Evolutionary conservation across 64 coral and sea anemone genomes (phyloP).

Genomic region (Actinia tenebrosa): DNA sequence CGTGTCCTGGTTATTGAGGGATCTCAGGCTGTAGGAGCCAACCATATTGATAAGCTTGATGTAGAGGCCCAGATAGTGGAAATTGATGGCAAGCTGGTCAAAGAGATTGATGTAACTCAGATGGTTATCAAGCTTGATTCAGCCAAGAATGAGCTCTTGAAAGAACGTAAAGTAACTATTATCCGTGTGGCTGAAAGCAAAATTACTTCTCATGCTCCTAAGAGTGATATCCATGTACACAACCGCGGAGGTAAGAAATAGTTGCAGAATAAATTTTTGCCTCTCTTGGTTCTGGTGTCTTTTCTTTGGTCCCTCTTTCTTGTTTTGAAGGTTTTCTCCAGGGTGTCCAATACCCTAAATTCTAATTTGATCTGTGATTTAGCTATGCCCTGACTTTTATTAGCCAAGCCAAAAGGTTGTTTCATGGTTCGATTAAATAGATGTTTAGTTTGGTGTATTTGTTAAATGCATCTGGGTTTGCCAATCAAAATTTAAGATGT

Average conservation of each 20-base stretch:
- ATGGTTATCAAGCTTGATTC: slow-evolving; percentile 37
- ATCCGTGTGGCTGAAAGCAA: slow-evolving; percentile 21
- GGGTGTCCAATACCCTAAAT: too few species aligned
- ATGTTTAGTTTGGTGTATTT: too few species aligned
- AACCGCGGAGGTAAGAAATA: slow-evolving; percentile 4
- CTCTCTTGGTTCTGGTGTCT: too few species aligned
- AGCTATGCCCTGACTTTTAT: too few species aligned
- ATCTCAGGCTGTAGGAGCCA: background rate
- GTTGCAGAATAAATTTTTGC: background rate
- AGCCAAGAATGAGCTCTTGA: slow-evolving; percentile 32
- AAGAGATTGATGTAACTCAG: slow-evolving; percentile 32
- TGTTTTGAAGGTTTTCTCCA: too few species aligned
- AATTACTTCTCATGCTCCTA: background rate
- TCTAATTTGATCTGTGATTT: too few species aligned
- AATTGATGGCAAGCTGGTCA: slow-evolving; percentile 19
- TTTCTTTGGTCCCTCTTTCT: too few species aligned
- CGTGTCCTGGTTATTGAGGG: slow-evolving; percentile 30
- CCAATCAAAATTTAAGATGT: too few species aligned
- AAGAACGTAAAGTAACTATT: slow-evolving; percentile 17
- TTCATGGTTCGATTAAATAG: too few species aligned
- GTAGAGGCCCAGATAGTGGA: slow-evolving; percentile 35
- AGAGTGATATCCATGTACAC: slow-evolving; percentile 20
- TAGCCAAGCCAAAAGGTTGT: too few species aligned
- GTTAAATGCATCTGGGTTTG: too few species aligned
- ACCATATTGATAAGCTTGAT: background rate